Base-by-base conservation (phyloP, 2,888 invertebrate species). In the Tenthredo scrophulariae region DNA sequence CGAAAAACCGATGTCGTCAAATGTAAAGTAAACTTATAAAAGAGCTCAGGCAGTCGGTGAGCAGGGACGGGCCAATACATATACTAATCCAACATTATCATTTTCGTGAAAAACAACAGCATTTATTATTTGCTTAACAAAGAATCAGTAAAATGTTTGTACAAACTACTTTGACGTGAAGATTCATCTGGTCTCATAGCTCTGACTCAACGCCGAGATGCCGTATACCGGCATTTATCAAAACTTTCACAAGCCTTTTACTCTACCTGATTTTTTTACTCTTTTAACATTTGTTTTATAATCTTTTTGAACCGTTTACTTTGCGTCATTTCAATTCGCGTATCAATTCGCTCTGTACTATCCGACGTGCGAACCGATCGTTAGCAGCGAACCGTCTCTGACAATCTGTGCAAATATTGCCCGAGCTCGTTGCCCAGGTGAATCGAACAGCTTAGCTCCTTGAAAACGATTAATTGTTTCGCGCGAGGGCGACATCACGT, bases 1-100 rank as follows among this genome's bases (percentile, higher is more conserved):
- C 87, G 87, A 84, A 88, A 91, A 92, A 91, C 92, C 92, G 88
- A 92, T 92, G 91, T 87, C 87, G 87, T 88, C 90, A 89, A 89
- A 89, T 88, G 89, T 90, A 88, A 89, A 91, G 83, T 70, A 83
- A 67, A 83, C 83, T 29, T n/a, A 29, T n/a, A 29, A 67, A 70
- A 70, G 67, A 80, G 37, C n/a, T 33, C 65, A 26, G 22, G 29
- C 29, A 10, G n/a, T 6, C 15, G 43, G 13, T 40, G 6, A 15
- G 67, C 7, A 13, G 37, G 2, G 29, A 26, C 43, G 46, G 9
- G n/a, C 4, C 29, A 29, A 50, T 33, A 37, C 22, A 15, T 22
- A n/a, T n/a, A n/a, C n/a, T n/a, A 26, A 43, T 67, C 26, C 2
- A 22, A 26, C 40, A 74, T 74, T 13, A 50, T 50, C 15, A 77